Percentiles rank a stretch among this genome's conserved stretches.
Evolutionary conservation across 64 coral and sea anemone genomes (phyloP).

Genomic region (Hydrozoanthus tunicans): DNA sequence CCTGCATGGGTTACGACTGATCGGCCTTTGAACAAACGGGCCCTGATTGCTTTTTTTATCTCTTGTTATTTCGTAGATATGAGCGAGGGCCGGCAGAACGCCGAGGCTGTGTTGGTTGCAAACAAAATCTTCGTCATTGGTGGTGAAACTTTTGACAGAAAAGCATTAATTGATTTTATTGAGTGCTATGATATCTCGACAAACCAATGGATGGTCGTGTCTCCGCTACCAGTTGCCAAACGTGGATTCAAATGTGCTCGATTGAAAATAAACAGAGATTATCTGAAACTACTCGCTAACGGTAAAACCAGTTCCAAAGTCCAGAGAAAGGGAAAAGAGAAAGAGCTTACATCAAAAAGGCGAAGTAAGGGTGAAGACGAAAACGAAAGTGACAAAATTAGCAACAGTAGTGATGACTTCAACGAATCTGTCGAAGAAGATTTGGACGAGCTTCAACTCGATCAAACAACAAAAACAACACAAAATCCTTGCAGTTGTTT

Average conservation of each 20-base stretch:
- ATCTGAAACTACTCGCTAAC: conserved; percentile 19
- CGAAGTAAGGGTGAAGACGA: not conserved
- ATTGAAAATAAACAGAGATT: conserved; percentile 34
- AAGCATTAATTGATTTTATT: conserved; percentile 60
- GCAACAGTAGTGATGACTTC: too few species aligned
- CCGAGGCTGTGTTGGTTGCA: conserved; percentile 60
- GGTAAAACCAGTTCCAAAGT: not conserved
- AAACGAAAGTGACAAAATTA: too few species aligned
- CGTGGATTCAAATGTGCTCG: conserved; percentile 64
- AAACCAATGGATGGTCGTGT: conserved; percentile 52
- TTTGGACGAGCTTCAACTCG: too few species aligned
- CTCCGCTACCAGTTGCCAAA: conserved; percentile 61
- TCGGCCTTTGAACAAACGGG: too few species aligned
- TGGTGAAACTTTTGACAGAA: conserved; percentile 61
- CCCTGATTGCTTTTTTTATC: not conserved
- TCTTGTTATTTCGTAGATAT: conserved; percentile 50
- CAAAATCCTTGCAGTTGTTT: too few species aligned
- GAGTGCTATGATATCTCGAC: conserved; percentile 64
- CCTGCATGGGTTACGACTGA: too few species aligned
- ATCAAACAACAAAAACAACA: too few species aligned
- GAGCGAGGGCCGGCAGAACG: conserved; percentile 74
- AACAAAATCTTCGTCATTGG: conserved; percentile 77
- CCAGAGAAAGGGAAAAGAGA: not conserved
- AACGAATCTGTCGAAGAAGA: too few species aligned
- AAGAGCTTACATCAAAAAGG: not conserved